phyloP scores from a whole-genome alignment of 2,113 vertebrate species.

The Silurus meridionalis region DNA sequence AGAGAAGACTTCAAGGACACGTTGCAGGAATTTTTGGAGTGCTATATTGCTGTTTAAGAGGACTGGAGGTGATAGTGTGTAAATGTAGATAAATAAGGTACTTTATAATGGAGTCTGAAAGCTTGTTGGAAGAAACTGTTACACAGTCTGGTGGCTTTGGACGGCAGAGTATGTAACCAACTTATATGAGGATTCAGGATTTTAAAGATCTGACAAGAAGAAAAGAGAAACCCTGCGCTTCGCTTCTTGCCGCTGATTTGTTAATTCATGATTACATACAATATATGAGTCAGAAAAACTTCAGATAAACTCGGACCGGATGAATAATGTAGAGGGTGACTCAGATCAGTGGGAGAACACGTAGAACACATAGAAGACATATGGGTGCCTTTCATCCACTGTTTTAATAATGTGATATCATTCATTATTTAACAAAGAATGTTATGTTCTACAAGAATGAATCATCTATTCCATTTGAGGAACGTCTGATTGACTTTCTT shows the following conservation, averaged over 20 bases:
- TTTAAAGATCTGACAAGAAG: background rate
- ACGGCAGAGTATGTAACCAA: background rate
- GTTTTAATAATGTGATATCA: background rate
- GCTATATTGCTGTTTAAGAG: too few relatives aligned
- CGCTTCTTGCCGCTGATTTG: background rate
- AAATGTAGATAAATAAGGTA: too few relatives aligned
- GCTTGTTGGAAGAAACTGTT: too few relatives aligned
- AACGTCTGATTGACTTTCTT: background rate
- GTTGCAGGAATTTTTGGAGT: too few relatives aligned
- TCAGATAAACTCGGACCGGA: background rate
- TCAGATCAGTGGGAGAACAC: background rate
- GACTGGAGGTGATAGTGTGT: too few relatives aligned
- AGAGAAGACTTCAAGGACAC: too few relatives aligned
- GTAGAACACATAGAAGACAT: too few relatives aligned
- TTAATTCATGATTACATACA: background rate
- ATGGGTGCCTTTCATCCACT: background rate
- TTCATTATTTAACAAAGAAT: background rate
- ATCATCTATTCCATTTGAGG: background rate
- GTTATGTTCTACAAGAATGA: background rate
- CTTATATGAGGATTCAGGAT: background rate
- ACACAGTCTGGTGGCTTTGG: too few relatives aligned
- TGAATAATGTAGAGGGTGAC: background rate
- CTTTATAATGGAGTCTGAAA: too few relatives aligned
- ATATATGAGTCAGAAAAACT: background rate
- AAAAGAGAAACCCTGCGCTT: background rate